phyloP scores from a whole-genome alignment of 2,113 vertebrate genomes.

The Thalassoma bifasciatum region DNA sequence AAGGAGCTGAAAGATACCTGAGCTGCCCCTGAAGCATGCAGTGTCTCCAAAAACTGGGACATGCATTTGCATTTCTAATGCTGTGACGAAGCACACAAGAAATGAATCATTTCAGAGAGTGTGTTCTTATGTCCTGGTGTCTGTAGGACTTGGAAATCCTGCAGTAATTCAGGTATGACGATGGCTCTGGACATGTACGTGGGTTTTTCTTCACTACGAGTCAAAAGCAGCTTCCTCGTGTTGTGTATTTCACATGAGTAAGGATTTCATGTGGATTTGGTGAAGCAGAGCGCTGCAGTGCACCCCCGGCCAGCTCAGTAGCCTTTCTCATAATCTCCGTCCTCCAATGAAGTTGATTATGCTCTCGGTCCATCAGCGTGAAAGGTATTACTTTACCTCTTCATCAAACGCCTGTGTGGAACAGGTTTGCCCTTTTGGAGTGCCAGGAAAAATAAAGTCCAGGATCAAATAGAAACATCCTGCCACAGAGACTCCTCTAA shows the following conservation, averaged over 20 bases:
- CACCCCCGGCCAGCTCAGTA: not conserved
- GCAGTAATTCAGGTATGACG: not conserved
- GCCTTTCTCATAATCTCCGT: not conserved
- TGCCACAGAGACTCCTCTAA: not conserved
- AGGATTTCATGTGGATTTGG: not conserved
- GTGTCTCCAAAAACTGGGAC: not conserved
- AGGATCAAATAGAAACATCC: not conserved
- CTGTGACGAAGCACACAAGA: not conserved
- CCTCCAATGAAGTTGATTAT: not conserved
- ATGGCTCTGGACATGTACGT: not conserved
- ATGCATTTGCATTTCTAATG: not conserved
- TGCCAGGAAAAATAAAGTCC: conserved; percentile 5
- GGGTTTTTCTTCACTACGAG: not conserved
- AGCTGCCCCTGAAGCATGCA: not conserved
- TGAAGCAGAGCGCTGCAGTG: not conserved
- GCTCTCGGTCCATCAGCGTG: not conserved
- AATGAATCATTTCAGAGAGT: not conserved
- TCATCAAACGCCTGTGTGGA: not conserved
- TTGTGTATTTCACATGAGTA: not conserved
- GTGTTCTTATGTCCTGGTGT: not conserved
- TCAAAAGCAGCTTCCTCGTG: not conserved
- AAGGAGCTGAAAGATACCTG: not conserved
- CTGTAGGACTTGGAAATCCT: not conserved
- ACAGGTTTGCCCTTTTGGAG: not conserved
- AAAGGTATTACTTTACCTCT: not conserved